Percentiles rank a stretch among this genome's conserved stretches.
phyloP scores from a whole-genome alignment of 2,113 vertebrate genomes.

The Quiscalus mexicanus region DNA sequence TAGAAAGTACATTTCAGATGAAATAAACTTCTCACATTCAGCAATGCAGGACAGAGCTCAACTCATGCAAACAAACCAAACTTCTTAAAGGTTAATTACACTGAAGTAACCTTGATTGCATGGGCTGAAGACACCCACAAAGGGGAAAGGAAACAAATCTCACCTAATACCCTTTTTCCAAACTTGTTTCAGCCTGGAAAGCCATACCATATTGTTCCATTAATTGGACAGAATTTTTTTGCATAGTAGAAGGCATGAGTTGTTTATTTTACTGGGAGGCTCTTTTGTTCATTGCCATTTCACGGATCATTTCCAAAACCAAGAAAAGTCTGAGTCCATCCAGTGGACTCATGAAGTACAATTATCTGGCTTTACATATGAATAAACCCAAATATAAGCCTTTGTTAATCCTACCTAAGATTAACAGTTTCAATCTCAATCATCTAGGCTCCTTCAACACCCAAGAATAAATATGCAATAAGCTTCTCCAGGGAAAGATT shows the following conservation, averaged over 20 bases:
- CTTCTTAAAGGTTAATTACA: neutral
- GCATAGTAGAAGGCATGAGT: neutral
- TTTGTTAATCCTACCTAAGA: neutral
- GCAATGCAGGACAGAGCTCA: neutral
- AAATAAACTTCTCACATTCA: neutral
- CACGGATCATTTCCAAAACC: neutral
- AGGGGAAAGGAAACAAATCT: neutral
- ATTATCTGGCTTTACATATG: neutral
- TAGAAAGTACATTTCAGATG: neutral
- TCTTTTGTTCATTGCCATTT: neutral
- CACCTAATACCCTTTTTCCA: neutral
- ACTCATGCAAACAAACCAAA: fast-evolving
- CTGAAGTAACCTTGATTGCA: neutral
- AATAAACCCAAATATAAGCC: neutral
- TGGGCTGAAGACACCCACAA: neutral
- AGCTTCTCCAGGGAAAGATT: neutral
- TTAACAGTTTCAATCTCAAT: neutral
- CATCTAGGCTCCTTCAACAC: neutral
- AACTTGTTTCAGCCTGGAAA: neutral
- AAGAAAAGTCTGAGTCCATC: neutral
- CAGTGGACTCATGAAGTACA: neutral
- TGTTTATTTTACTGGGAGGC: neutral
- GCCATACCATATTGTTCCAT: neutral
- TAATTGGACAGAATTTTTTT: neutral
- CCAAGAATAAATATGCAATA: neutral